Percentiles rank a stretch among this genome's conserved stretches.
phyloP scores from a whole-genome alignment of 2,113 vertebrate species.

The Desmodus rotundus region DNA sequence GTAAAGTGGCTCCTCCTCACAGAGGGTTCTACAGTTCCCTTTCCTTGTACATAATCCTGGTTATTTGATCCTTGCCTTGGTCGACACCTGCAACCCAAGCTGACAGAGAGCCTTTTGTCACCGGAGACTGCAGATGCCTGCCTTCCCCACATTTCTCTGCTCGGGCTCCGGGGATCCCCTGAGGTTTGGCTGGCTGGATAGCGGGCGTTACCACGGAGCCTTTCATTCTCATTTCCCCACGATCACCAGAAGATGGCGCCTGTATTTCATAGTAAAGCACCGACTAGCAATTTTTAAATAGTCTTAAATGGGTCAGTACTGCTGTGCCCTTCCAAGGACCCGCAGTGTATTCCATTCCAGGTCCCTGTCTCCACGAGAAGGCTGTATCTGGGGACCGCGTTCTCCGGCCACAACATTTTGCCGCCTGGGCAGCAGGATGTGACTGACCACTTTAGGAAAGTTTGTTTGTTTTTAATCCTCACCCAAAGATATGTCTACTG shows the following conservation, averaged over 20 bases:
- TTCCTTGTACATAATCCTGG: not conserved
- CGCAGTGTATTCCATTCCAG: no score
- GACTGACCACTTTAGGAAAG: not conserved
- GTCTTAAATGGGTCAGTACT: not conserved
- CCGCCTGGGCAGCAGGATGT: not conserved
- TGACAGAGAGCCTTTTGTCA: conserved; percentile 17
- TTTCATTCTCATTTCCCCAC: not conserved
- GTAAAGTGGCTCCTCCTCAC: not conserved
- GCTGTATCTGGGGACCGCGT: not conserved
- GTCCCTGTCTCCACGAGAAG: not conserved
- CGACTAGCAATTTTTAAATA: not conserved
- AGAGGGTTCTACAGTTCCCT: not conserved
- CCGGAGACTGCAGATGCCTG: not conserved
- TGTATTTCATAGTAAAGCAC: not conserved
- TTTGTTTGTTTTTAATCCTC: no score
- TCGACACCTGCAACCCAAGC: not conserved
- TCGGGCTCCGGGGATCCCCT: not conserved
- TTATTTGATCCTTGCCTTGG: not conserved
- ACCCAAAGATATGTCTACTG: no score
- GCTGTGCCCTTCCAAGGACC: not conserved
- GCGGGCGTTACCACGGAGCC: no score
- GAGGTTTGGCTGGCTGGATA: no score
- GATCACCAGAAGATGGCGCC: conserved; percentile 60
- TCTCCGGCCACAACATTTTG: not conserved
- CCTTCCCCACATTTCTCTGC: not conserved